Base-by-base conservation (phyloP, 2,797 vertebrate genomes). In the Sebastes steindachneri region DNA sequence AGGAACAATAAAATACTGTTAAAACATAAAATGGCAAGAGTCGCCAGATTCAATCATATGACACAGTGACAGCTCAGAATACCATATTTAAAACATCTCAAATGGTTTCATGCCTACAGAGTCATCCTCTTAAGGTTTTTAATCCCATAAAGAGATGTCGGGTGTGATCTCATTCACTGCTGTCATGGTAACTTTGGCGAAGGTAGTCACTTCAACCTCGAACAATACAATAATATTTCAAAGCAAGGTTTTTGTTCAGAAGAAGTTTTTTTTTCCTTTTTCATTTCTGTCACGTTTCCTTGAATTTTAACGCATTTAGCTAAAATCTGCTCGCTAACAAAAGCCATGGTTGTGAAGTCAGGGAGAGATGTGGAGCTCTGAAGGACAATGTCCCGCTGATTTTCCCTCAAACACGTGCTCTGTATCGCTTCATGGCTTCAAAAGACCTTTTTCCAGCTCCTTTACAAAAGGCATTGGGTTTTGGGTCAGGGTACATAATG, bases 121-220 rank as follows among this genome's bases (percentile, higher is more conserved):
- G 37, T 54, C 19, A 9, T n/a, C 17, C n/a, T 45, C 4, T 45
- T 53, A 74, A 66, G 17, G 23, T 28, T 73, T 72, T 23, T 15
- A 66, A 65, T 70, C 2, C 19, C 3, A 53, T 53, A 10, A 21
- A 57, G 21, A 58, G 7, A 57, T 7, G 3, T 7, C 0, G 2
- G 1, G n/a, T 33, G 51, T 65, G 53, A 33, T 62, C 33, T 54
- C 7, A 78, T 10, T 72, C 68, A 70, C 41, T 51, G 78, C 28
- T 80, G 60, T 70, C 82, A 86, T 80, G 77, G 87, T 11, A 85
- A 88, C 84, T 5, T 19, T 12, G 19, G 12, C 2, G 3, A 68
- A 25, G 26, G 3, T 45, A 5, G 19, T 25, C 25, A 51, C 10
- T 3, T 1, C 31, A 68, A 1, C 14, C 14, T 78, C 1, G 17